phyloP scores from a whole-genome alignment of 2,888 invertebrate genomes.

The Drosophila borealis region DNA sequence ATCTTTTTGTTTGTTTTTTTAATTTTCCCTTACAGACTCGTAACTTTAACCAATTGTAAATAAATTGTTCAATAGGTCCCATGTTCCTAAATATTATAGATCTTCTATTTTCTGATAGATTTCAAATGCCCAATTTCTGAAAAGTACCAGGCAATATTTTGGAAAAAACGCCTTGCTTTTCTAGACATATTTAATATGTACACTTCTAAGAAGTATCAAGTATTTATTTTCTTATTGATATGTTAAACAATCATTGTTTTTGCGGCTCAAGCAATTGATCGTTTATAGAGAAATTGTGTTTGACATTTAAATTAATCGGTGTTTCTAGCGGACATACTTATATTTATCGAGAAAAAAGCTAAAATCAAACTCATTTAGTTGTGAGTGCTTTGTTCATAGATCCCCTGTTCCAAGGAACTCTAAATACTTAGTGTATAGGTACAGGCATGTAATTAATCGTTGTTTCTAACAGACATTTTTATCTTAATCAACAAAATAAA shows the following conservation, averaged over 20 bases:
- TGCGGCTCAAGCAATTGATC: not conserved
- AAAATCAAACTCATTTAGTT: not conserved
- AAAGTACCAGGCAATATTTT: no score
- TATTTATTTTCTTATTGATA: not conserved
- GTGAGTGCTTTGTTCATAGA: not conserved
- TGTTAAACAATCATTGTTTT: not conserved
- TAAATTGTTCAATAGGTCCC: no score
- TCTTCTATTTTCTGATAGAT: no score
- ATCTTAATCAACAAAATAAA: no score
- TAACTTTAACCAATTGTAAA: no score
- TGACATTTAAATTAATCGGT: slow-evolving; percentile 9
- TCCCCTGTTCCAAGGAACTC: not conserved
- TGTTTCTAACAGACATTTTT: not conserved
- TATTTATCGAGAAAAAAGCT: not conserved
- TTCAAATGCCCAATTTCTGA: no score
- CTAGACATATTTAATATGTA: not conserved
- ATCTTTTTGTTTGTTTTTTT: no score
- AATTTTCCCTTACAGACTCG: no score
- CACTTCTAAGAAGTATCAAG: not conserved
- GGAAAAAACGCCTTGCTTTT: not conserved
- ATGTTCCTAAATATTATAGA: no score
- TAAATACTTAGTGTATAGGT: no score
- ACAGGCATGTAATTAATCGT: no score
- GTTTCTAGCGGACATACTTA: not conserved
- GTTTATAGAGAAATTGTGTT: not conserved